Percentiles rank a stretch among this genome's conserved stretches.
Conservation (phyloP, 2,888 invertebrate species). For the Heliothis peltigera region DNA sequence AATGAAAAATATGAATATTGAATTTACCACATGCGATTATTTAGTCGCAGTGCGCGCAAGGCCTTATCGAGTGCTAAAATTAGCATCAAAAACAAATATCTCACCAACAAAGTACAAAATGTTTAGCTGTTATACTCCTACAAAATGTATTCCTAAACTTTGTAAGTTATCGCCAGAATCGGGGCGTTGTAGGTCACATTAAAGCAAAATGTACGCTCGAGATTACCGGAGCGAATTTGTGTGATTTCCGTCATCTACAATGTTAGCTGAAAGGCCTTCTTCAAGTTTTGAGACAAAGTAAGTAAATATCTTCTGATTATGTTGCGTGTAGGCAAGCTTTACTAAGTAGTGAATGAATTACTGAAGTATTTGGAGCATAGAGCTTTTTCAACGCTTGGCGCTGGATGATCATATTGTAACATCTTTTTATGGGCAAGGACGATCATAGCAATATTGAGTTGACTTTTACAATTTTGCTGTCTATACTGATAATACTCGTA, state of each 20-base stretch:
- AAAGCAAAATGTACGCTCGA: slow-evolving; percentile 48
- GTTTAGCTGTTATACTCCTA: background rate
- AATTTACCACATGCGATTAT: too few species aligned
- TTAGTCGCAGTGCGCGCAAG: too few species aligned
- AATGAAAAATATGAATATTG: too few species aligned
- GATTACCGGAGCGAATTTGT: slow-evolving; percentile 44
- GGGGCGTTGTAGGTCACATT: slow-evolving; percentile 43
- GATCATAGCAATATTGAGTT: too few species aligned
- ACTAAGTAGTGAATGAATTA: slow-evolving; percentile 18
- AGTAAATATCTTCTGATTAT: slow-evolving; percentile 32
- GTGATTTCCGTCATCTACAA: slow-evolving; percentile 48
- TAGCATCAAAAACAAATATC: background rate
- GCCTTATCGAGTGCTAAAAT: background rate
- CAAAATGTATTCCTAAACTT: slow-evolving; percentile 32
- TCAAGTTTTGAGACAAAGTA: slow-evolving; percentile 52
- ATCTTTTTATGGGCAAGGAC: too few species aligned
- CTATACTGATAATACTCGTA: too few species aligned
- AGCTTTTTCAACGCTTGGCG: slow-evolving; percentile 8
- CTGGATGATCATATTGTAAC: background rate
- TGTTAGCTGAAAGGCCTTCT: slow-evolving; percentile 40
- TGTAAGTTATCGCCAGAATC: slow-evolving; percentile 47
- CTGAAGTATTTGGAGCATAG: slow-evolving; percentile 9
- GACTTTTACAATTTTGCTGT: too few species aligned
- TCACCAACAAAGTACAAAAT: slow-evolving; percentile 12
- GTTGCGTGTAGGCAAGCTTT: slow-evolving; percentile 20